Percentiles rank a stretch among this genome's conserved stretches.
Conservation (phyloP, 2,113 vertebrate genomes). For the Pseudopipra pipra region DNA sequence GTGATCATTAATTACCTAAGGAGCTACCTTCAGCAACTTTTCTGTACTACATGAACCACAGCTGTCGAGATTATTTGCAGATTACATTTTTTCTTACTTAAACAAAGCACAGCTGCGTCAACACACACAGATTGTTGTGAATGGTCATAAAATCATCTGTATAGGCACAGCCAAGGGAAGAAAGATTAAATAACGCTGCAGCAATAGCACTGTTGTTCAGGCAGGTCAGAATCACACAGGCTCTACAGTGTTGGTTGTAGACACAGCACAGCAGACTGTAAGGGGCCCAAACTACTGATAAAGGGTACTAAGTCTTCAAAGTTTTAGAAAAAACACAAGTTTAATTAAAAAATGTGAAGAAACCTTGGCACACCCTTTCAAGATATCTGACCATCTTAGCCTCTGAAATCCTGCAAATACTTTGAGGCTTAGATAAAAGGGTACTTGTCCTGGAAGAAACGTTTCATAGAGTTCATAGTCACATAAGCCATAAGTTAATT, state of each 20-base stretch:
- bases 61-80: constrained; percentile 25
- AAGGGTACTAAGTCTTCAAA: neutral
- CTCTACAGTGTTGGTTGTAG: neutral
- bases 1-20: neutral
- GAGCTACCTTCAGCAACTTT: neutral
- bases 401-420: constrained; percentile 14
- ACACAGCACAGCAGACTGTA: neutral
- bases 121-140: neutral
- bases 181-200: neutral
- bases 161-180: neutral
- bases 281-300: neutral
- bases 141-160: constrained; percentile 16
- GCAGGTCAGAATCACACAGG: neutral
- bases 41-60: neutral
- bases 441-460: neutral
- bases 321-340: neutral
- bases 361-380: neutral
- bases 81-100: constrained; percentile 32
- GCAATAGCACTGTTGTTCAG: constrained; percentile 21
- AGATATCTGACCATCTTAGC: neutral
- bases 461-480: neutral
- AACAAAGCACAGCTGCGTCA: constrained; percentile 53
- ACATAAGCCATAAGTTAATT: neutral
- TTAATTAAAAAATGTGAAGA: constrained; percentile 7
- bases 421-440: neutral